phyloP scores from a whole-genome alignment of 2,113 vertebrate species.

The Symphodus melops region DNA sequence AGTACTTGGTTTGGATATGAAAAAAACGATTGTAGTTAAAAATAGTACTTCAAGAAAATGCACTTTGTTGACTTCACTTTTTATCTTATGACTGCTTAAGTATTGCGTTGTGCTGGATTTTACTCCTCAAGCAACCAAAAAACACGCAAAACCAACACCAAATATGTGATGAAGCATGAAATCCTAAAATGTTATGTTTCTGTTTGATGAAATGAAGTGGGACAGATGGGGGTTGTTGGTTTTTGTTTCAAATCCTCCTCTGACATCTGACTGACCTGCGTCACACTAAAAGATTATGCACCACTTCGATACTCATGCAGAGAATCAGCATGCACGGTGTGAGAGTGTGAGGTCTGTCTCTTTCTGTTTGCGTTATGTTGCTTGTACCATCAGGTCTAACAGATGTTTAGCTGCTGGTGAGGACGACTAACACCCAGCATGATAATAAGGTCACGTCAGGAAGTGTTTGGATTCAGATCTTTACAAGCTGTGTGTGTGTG shows the following conservation, averaged over 20 bases:
- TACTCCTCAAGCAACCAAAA: too few relatives aligned
- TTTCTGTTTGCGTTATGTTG: conserved; percentile 2
- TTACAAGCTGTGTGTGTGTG: conserved; percentile 41
- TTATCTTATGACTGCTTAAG: too few relatives aligned
- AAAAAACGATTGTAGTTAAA: too few relatives aligned
- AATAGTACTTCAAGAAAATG: too few relatives aligned
- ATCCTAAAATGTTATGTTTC: conserved; percentile 19
- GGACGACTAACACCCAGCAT: conserved; percentile 51
- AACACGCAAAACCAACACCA: too few relatives aligned
- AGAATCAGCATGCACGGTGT: conserved; percentile 6
- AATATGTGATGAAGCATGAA: not conserved
- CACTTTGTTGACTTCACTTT: too few relatives aligned
- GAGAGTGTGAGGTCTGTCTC: not conserved
- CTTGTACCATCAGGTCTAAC: conserved; percentile 48
- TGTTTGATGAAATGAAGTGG: conserved; percentile 1
- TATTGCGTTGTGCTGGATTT: too few relatives aligned
- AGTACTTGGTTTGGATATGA: too few relatives aligned
- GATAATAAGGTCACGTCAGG: conserved; percentile 65
- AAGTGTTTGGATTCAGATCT: conserved; percentile 55
- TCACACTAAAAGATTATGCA: conserved; percentile 2
- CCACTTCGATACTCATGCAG: conserved; percentile 25
- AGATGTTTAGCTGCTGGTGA: conserved; percentile 69
- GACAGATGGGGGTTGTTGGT: conserved; percentile 6
- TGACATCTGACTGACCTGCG: not conserved
- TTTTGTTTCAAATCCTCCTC: conserved; percentile 16